Evolutionary conservation across 1,140 invertebrate genomes (phyloP), one percentile per base, ranked within the genome.

Genomic region (Thalassaphorura encarpata): DNA sequence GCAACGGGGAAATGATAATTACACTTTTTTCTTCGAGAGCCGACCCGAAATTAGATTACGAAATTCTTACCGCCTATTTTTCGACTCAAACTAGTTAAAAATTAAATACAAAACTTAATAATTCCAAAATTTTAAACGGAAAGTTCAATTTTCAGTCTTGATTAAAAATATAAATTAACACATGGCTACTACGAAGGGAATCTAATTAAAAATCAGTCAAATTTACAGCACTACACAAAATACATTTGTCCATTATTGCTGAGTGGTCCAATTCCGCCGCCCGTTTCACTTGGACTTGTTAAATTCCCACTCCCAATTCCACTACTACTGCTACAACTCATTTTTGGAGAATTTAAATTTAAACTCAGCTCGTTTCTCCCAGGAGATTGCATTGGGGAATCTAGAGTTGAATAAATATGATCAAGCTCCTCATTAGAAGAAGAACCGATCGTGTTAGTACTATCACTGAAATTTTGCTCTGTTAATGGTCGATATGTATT

Each of bases 321-420:
- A n/a, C 33, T 36, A 11, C 33, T 11, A n/a, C 33, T 36, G n/a
- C 11, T 11, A 11, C 33, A n/a, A 36, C 33, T n/a, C 33, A 36
- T 36, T n/a, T n/a, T n/a, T n/a, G 33, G 33, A 36, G 11, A 11
- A 11, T 36, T 36, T n/a, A 36, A 11, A n/a, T 36, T 36, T n/a
- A 36, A 11, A n/a, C n/a, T 36, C 33, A 36, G 11, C 33, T n/a
- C 33, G 33, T n/a, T 28, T 47, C 4, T 18, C 28, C 26, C 16
- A 18, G 3, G 15, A 5, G 39, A 6, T 24, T 54, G 52, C 16
- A 62, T 16, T 2, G 63, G 59, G 18, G 59, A 61, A 40, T 64
- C 63, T 3, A 64, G 47, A 15, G 63, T 64, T 1, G 63, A 64
- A 51, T 64, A 64, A 8, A 64, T 52, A 50, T 64, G 63, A 36